A percentile compares a stretch with the other conserved stretches of the same genome.
Conservation (phyloP, 2,113 vertebrate species). For the Scomber scombrus region DNA sequence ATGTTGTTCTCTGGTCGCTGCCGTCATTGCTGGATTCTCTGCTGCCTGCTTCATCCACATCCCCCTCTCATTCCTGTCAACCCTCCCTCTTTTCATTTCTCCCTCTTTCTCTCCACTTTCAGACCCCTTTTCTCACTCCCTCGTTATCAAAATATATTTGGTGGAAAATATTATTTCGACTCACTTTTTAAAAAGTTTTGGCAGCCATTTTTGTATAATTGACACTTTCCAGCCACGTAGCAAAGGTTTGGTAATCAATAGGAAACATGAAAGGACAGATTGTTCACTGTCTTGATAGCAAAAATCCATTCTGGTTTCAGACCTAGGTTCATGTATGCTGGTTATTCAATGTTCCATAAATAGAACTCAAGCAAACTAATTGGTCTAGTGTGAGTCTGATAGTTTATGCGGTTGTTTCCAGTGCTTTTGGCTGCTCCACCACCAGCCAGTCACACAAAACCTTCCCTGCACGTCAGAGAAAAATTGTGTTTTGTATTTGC, state of each 20-base stretch:
- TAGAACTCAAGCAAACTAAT: slow-evolving; percentile 61
- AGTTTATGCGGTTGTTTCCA: slow-evolving; percentile 62
- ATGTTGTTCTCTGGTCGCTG: slow-evolving; percentile 81
- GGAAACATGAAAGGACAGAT: slow-evolving; percentile 7
- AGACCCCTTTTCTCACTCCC: not conserved
- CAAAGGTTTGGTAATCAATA: not conserved
- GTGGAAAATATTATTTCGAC: slow-evolving; percentile 23
- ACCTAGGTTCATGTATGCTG: slow-evolving; percentile 25
- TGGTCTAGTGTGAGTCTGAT: slow-evolving; percentile 50
- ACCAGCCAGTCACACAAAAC: slow-evolving; percentile 36
- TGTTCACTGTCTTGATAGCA: slow-evolving; percentile 22
- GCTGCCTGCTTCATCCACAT: slow-evolving; percentile 54
- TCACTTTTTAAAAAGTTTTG: not conserved
- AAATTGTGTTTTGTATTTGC: slow-evolving; percentile 51
- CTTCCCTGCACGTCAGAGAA: slow-evolving; percentile 49
- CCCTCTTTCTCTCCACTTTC: slow-evolving; percentile 18
- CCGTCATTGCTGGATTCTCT: slow-evolving; percentile 77
- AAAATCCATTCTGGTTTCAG: slow-evolving; percentile 24
- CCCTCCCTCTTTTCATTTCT: slow-evolving; percentile 14
- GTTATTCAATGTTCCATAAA: slow-evolving; percentile 63
- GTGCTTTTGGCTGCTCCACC: slow-evolving; percentile 25
- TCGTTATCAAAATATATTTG: slow-evolving; percentile 33
- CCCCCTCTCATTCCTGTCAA: slow-evolving; percentile 2
- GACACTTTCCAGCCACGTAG: not conserved
- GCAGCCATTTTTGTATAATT: not conserved